A percentile compares a stretch with the other conserved stretches of the same genome.
Evolutionary conservation across 2,797 vertebrate species (phyloP).

Genomic region (Hyperoplus immaculatus): DNA sequence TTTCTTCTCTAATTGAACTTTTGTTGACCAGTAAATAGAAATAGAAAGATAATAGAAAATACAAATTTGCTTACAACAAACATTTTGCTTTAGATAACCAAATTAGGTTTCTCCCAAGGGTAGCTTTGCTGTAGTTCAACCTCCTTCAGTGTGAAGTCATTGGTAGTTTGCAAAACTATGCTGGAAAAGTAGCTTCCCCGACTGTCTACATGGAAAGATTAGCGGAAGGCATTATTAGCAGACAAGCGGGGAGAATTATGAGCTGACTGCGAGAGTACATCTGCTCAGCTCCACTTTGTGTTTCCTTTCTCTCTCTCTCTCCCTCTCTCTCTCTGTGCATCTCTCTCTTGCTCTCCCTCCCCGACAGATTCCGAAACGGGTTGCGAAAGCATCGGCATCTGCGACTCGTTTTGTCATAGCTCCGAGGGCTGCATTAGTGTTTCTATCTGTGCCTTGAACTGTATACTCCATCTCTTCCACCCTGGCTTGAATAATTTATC

Average conservation of each 20-base stretch:
- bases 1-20: too few relatives aligned
- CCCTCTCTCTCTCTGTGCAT: not conserved
- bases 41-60: too few relatives aligned
- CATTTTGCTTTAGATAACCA: too few relatives aligned
- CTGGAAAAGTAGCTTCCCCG: too few relatives aligned
- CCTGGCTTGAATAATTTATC: conserved; percentile 82
- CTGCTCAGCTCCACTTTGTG: conserved; percentile 10
- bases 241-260: conserved; percentile 16
- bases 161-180: too few relatives aligned
- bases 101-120: too few relatives aligned
- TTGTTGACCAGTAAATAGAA: too few relatives aligned
- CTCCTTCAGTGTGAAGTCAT: too few relatives aligned
- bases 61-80: too few relatives aligned
- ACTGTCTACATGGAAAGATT: too few relatives aligned
- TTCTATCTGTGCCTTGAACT: conserved; percentile 58
- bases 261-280: conserved; percentile 16
- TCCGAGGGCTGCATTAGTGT: conserved; percentile 41
- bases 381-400: conserved; percentile 16
- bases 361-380: conserved; percentile 19
- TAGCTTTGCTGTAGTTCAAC: too few relatives aligned
- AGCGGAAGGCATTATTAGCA: not conserved
- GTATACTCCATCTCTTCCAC: conserved; percentile 49
- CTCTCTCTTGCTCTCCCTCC: not conserved
- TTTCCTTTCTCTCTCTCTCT: not conserved
- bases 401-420: conserved; percentile 52